Evolutionary conservation across 2,888 invertebrate genomes (phyloP).

Genomic region (Volucella inflata): DNA sequence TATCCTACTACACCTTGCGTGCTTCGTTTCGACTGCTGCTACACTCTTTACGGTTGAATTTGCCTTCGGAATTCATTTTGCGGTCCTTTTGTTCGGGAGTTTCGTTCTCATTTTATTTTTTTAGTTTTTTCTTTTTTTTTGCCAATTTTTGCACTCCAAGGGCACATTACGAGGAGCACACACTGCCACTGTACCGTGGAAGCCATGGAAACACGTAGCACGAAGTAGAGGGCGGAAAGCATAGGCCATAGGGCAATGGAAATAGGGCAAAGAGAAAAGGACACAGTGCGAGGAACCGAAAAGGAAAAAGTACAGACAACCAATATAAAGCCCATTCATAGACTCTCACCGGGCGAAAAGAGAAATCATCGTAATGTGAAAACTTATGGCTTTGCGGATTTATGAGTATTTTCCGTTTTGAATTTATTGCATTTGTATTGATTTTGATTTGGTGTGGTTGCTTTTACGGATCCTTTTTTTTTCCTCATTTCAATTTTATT

Average conservation of each 20-base stretch:
- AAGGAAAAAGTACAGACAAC: not conserved
- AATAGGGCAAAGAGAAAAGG: no score
- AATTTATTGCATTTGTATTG: constrained; percentile 74
- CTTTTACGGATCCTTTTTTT: not conserved
- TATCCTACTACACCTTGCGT: not conserved
- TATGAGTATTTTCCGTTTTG: constrained; percentile 71
- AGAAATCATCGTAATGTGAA: constrained; percentile 70
- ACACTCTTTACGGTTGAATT: constrained; percentile 53
- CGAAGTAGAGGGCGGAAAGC: no score
- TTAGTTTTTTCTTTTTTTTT: not conserved
- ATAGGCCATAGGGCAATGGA: no score
- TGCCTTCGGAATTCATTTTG: constrained; percentile 66
- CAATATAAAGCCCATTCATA: constrained; percentile 28
- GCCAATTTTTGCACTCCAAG: constrained; percentile 29
- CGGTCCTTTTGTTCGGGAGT: constrained; percentile 55
- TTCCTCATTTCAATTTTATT: constrained; percentile 8
- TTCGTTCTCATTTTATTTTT: no score
- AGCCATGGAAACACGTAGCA: no score
- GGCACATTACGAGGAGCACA: constrained; percentile 24
- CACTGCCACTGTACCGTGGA: no score
- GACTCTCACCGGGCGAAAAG: constrained; percentile 19
- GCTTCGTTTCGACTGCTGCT: not conserved
- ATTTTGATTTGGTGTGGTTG: constrained; percentile 67
- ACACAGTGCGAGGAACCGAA: constrained; percentile 8
- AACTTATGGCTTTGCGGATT: constrained; percentile 69